Conservation (phyloP, 2,888 invertebrate species). For the Liopterus haemorrhoidalis region DNA sequence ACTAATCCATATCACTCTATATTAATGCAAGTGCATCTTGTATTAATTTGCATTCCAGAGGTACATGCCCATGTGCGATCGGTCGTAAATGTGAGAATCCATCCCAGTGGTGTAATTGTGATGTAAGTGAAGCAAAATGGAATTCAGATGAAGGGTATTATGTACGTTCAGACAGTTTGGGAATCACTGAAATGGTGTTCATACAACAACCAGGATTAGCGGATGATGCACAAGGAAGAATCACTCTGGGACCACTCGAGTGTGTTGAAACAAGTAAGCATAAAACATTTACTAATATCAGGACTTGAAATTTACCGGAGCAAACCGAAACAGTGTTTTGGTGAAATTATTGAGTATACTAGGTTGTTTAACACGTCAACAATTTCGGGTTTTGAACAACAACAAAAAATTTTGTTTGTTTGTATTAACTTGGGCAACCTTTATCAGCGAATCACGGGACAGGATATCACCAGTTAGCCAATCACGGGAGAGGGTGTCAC, state of each 20-base stretch:
- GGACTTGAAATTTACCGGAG: constrained; percentile 2
- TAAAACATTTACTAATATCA: constrained; percentile 5
- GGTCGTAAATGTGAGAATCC: constrained; percentile 77
- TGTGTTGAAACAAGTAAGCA: constrained; percentile 90
- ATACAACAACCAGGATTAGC: constrained; percentile 77
- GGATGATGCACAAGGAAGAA: constrained; percentile 76
- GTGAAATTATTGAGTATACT: too few species aligned
- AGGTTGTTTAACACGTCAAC: too few species aligned
- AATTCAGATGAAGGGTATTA: constrained; percentile 83
- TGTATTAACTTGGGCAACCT: too few species aligned
- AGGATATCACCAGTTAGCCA: too few species aligned
- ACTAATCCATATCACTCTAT: too few species aligned
- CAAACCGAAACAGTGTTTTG: not conserved
- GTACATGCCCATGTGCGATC: constrained; percentile 69
- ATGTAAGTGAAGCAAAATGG: constrained; percentile 82
- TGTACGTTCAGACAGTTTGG: constrained; percentile 71
- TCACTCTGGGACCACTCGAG: constrained; percentile 84
- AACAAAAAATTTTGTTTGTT: too few species aligned
- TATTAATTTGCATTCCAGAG: constrained; percentile 47
- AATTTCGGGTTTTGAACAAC: too few species aligned
- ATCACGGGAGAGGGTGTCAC: too few species aligned
- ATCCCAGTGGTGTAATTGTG: constrained; percentile 84
- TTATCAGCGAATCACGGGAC: too few species aligned
- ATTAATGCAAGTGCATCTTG: not conserved
- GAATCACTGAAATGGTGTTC: constrained; percentile 86